phyloP scores from a whole-genome alignment of 2,113 vertebrate genomes.

The Syrrhaptes paradoxus region DNA sequence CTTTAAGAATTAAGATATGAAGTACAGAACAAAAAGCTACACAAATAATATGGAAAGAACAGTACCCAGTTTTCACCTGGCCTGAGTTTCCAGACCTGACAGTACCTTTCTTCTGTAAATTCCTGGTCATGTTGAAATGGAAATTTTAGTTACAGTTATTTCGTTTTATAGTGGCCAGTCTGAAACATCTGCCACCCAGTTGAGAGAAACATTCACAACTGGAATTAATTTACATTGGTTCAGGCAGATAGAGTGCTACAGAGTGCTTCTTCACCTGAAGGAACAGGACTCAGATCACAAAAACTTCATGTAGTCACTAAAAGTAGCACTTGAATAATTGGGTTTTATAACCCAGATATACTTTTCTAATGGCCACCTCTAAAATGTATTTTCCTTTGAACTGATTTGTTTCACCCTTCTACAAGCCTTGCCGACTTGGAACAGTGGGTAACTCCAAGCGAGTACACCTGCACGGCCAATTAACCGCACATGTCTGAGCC shows the following conservation, averaged over 20 bases:
- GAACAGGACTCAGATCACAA: not conserved
- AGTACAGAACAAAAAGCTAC: not conserved
- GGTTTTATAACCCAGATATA: not conserved
- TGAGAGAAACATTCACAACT: not conserved
- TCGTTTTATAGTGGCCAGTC: not conserved
- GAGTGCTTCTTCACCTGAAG: not conserved
- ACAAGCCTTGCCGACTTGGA: not conserved
- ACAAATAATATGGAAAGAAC: not conserved
- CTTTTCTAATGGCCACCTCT: not conserved
- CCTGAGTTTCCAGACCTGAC: not conserved
- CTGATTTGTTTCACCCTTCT: not conserved
- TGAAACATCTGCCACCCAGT: not conserved
- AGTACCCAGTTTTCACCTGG: not conserved
- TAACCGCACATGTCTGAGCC: not conserved
- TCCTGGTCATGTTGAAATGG: not conserved
- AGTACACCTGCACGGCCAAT: not conserved
- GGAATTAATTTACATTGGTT: not conserved
- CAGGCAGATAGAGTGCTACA: not conserved
- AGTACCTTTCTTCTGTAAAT: not conserved
- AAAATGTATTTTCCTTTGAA: not conserved
- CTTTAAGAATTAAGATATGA: not conserved
- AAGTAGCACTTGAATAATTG: not conserved
- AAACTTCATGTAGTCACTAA: not conserved
- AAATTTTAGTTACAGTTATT: not conserved
- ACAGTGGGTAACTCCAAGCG: not conserved